These are phyloP conservation scores for Myrmecobius fasciatus DNA, from an alignment of 2,113 vertebrate species.

Conservation along the genomic window DNA sequence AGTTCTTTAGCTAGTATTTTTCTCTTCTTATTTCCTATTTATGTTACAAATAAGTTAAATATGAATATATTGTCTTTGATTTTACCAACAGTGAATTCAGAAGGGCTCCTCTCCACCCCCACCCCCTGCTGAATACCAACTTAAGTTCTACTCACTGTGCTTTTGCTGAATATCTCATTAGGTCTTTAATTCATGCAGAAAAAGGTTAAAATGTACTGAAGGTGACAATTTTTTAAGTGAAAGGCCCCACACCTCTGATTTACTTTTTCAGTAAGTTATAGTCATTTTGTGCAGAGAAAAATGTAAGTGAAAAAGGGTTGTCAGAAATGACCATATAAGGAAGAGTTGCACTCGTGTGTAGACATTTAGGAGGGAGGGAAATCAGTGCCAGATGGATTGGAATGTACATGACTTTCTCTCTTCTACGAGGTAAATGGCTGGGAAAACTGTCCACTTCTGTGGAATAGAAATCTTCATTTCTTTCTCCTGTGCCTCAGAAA, in stretches of 20 bases:
- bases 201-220: conserved; percentile 60
- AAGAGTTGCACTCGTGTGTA: conserved; percentile 23
- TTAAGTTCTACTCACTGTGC: conserved; percentile 58
- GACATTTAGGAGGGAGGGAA: background rate
- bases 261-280: conserved; percentile 50
- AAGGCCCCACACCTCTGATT: conserved; percentile 66
- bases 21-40: conserved; percentile 59
- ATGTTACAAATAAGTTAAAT: conserved; percentile 75
- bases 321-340: conserved; percentile 10
- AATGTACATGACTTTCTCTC: background rate
- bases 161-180: conserved; percentile 75
- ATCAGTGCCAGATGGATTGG: conserved; percentile 16
- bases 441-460: too few relatives aligned
- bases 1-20: conserved; percentile 56
- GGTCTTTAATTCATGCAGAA: conserved; percentile 72
- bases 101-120: conserved; percentile 30
- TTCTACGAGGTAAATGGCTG: background rate
- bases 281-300: conserved; percentile 46
- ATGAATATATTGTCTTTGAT: conserved; percentile 80
- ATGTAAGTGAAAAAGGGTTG: background rate
- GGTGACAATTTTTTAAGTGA: conserved; percentile 64
- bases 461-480: too few relatives aligned
- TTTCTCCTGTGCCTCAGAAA: too few relatives aligned
- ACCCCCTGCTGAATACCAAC: background rate
- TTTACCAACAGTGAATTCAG: conserved; percentile 61